A percentile compares a stretch with the other conserved stretches of the same genome.
Conservation (phyloP, 2,888 invertebrate genomes). For the Elgonia sp. region DNA sequence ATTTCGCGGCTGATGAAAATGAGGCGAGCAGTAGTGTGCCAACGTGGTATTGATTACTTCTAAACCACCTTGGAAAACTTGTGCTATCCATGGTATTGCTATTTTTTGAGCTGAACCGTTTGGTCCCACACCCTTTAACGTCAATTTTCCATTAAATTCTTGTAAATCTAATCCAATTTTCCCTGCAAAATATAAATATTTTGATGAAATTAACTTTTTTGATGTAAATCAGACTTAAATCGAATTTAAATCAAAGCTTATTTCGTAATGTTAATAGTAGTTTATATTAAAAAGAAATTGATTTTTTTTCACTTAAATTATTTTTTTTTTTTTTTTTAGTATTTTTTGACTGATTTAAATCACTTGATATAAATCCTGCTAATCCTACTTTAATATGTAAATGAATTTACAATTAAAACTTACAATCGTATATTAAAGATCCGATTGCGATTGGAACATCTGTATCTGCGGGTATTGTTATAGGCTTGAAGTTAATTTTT, state of each 20-base stretch:
- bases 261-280: too few relatives aligned
- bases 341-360: too few relatives aligned
- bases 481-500: constrained; percentile 90
- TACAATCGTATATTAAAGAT: constrained; percentile 91
- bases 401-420: too few relatives aligned
- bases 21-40: constrained; percentile 87
- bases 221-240: too few relatives aligned
- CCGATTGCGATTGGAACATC: constrained; percentile 90
- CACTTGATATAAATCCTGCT: too few relatives aligned
- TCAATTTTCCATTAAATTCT: constrained; percentile 88
- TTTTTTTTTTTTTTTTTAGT: too few relatives aligned
- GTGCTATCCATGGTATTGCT: constrained; percentile 90
- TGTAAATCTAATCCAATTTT: constrained; percentile 88
- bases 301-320: too few relatives aligned
- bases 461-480: constrained; percentile 90
- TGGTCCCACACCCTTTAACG: constrained; percentile 87
- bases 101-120: constrained; percentile 86
- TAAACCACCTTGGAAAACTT: constrained; percentile 89
- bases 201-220: too few relatives aligned
- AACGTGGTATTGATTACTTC: constrained; percentile 88
- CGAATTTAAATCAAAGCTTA: too few relatives aligned
- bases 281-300: too few relatives aligned
- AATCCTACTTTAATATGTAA: too few relatives aligned
- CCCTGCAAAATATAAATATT: constrained; percentile 88
- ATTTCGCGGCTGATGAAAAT: constrained; percentile 86